Percentiles rank a stretch among this genome's conserved stretches.
phyloP scores from a whole-genome alignment of 2,888 invertebrate species.

The Uropetala carovei region DNA sequence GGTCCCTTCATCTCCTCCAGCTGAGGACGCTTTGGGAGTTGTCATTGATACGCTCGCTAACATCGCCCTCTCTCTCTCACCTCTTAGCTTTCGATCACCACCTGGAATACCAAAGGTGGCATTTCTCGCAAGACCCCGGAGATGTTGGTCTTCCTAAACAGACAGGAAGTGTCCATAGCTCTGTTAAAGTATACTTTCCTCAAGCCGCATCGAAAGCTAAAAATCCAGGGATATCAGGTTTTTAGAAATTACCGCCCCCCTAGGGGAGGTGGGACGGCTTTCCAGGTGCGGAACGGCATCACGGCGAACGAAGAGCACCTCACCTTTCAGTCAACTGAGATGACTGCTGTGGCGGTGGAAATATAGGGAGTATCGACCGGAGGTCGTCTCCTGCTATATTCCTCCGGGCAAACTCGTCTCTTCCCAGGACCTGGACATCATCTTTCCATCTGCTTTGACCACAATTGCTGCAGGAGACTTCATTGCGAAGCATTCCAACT shows the following conservation, averaged over 20 bases:
- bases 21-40: no score
- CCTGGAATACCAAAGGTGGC: neutral
- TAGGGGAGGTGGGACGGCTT: conserved; percentile 35
- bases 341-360: no score
- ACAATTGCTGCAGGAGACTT: conserved; percentile 49
- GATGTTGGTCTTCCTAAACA: neutral
- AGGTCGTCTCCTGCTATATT: neutral
- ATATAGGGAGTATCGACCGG: neutral
- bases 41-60: no score
- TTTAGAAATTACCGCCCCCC: neutral
- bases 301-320: no score
- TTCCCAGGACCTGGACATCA: neutral
- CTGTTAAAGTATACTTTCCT: neutral
- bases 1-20: no score
- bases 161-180: neutral
- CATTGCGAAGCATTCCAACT: conserved; percentile 3
- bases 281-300: no score
- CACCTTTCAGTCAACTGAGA: no score
- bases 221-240: neutral
- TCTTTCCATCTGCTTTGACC: neutral
- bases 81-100: neutral
- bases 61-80: no score
- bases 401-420: neutral
- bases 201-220: no score
- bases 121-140: neutral